phyloP scores from a whole-genome alignment of 2,888 invertebrate species.

The Melanostoma scalare region DNA sequence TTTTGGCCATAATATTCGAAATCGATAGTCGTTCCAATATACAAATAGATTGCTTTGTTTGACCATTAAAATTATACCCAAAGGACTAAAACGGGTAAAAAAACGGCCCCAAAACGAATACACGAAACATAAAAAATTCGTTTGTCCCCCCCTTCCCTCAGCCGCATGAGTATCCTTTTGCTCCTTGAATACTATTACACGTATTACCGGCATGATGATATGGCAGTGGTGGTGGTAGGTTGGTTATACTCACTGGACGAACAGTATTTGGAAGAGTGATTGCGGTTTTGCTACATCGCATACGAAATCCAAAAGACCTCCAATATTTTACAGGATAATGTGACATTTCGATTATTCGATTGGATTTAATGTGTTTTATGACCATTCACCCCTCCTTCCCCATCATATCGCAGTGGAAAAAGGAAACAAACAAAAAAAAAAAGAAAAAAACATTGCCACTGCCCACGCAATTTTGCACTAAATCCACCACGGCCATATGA shows the following conservation, averaged over 20 bases:
- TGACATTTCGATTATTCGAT: conserved; percentile 83
- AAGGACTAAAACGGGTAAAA: conserved; percentile 75
- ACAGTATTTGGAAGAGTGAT: conserved; percentile 64
- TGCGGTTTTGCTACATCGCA: conserved; percentile 70
- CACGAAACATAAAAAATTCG: conserved; percentile 48
- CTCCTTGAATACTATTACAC: conserved; percentile 72
- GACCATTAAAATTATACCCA: conserved; percentile 82
- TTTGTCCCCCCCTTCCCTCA: conserved; percentile 22
- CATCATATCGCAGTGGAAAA: neutral
- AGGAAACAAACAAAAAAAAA: conserved; percentile 16
- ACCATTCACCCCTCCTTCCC: conserved; percentile 45
- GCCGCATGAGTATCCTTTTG: conserved; percentile 41
- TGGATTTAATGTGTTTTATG: conserved; percentile 82
- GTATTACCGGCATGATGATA: conserved; percentile 48
- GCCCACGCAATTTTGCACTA: conserved; percentile 71
- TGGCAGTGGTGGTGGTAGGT: neutral
- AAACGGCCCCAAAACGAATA: conserved; percentile 45
- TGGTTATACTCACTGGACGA: conserved; percentile 5
- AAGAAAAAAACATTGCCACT: conserved; percentile 47
- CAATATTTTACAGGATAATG: conserved; percentile 82
- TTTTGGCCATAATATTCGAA: conserved; percentile 59
- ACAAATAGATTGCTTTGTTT: conserved; percentile 74
- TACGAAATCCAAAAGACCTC: conserved; percentile 74
- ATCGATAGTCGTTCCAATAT: conserved; percentile 60
- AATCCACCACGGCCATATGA: conserved; percentile 38